Evolutionary conservation across 2,113 vertebrate species (phyloP).

Genomic region (Cepphus grylle): DNA sequence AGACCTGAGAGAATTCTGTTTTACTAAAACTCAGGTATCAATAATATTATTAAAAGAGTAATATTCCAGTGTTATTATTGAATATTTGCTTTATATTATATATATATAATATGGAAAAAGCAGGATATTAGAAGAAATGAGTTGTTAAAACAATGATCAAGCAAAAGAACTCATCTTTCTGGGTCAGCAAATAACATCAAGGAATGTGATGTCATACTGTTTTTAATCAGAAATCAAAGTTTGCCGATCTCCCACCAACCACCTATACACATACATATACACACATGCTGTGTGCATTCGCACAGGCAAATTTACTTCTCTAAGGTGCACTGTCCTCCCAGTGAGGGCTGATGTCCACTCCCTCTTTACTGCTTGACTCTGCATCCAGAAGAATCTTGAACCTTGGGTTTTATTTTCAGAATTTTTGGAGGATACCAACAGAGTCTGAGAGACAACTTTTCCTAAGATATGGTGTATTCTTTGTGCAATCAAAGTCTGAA

Average conservation of each 20-base stretch:
- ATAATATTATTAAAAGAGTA: background rate
- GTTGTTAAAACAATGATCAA: background rate
- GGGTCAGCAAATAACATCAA: background rate
- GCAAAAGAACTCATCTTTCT: background rate
- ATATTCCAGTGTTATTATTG: background rate
- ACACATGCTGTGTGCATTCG: background rate
- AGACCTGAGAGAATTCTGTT: background rate
- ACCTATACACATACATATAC: no score
- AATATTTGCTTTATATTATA: background rate
- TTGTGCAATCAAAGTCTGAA: background rate
- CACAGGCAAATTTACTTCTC: background rate
- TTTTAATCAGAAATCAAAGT: background rate
- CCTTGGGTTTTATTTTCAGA: background rate
- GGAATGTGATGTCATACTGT: no score
- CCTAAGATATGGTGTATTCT: background rate
- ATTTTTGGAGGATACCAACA: background rate
- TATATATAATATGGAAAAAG: background rate
- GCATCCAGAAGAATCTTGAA: background rate
- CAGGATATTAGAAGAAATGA: background rate
- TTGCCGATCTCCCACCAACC: background rate
- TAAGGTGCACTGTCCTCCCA: background rate
- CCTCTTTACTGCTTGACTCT: background rate
- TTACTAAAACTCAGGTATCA: background rate
- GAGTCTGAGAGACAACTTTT: background rate
- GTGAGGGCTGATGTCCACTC: background rate